These are phyloP conservation scores for Cynopterus sphinx DNA, from an alignment of 2,797 vertebrate genomes.

Conservation along the genomic window DNA sequence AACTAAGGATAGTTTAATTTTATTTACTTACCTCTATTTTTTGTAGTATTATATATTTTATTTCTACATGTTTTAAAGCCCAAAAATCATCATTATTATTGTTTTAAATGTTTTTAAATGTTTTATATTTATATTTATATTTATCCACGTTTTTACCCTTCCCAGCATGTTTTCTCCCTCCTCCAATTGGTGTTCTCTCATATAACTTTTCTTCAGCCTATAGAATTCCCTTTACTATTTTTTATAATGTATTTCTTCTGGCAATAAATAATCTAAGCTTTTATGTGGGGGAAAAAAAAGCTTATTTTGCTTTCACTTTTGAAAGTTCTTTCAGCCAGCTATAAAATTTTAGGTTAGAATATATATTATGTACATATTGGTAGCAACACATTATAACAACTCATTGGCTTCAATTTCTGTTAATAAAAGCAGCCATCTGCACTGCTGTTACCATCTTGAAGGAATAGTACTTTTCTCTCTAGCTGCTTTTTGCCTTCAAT, in stretches of 20 bases:
- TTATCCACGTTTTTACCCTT: not conserved
- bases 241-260: not conserved
- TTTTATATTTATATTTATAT: not conserved
- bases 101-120: not conserved
- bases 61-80: not conserved
- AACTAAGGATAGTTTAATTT: not conserved
- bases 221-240: not conserved
- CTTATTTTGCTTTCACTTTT: conserved; percentile 2
- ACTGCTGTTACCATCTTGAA: not conserved
- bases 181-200: not conserved
- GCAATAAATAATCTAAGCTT: not conserved
- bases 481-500: not conserved
- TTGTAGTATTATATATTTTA: not conserved
- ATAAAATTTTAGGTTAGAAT: not conserved
- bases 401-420: not conserved
- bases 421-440: not conserved
- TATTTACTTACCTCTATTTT: not conserved
- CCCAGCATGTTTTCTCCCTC: not conserved
- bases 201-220: not conserved
- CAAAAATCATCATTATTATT: not conserved
- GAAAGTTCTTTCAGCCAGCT: not conserved
- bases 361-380: not conserved
- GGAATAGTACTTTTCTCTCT: not conserved
- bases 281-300: not conserved
- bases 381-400: not conserved